Base-by-base conservation (phyloP, 2,797 vertebrate species). In the Neomorphus geoffroyi region DNA sequence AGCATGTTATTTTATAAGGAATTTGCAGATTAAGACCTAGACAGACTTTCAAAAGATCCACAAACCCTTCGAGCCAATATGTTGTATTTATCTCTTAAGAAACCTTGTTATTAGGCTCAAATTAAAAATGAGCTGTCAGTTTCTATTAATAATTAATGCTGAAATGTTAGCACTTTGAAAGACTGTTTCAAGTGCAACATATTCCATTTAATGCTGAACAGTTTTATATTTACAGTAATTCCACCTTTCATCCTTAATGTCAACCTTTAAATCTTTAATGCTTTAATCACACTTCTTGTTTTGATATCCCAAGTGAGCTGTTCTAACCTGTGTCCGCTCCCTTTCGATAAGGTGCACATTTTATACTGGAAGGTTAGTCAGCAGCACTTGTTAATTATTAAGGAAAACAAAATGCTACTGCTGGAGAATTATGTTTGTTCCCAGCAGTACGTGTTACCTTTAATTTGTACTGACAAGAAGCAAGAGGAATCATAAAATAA, bases 201-300 rank as follows among this genome's bases (percentile, higher is more conserved):
- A 94, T 98, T 96, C 96, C 91, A 97, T 98, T 98, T 98, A 98
- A 97, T 96, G 97, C 96, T 97, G 97, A 97, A 96, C 95, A 97
- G 93, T 79, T 93, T 97, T 97, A 94, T 98, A 98, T 98, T 98
- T 98, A 98, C 98, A 97, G 96, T 98, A 97, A 98, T 98, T 97
- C 97, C 96, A 97, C 97, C 98, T 97, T 98, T 97, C 97, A 97
- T 98, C 97, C 94, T 94, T 97, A 95, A 97, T 92, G 97, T 96
- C 97, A 97, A 90, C 96, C 86, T 97, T 86, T 98, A 97, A 98
- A 98, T 98, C 96, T 98, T 98, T 98, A 97, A 98, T 98, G 96
- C 96, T 97, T 97, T 97, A 98, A 98, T 98, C 97, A 96, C 96
- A 96, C 91, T 96, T 96, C 97, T 96, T 96, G 96, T 97, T 96